phyloP scores from a whole-genome alignment of 2,797 vertebrate species.

The Bradypodion ventrale region DNA sequence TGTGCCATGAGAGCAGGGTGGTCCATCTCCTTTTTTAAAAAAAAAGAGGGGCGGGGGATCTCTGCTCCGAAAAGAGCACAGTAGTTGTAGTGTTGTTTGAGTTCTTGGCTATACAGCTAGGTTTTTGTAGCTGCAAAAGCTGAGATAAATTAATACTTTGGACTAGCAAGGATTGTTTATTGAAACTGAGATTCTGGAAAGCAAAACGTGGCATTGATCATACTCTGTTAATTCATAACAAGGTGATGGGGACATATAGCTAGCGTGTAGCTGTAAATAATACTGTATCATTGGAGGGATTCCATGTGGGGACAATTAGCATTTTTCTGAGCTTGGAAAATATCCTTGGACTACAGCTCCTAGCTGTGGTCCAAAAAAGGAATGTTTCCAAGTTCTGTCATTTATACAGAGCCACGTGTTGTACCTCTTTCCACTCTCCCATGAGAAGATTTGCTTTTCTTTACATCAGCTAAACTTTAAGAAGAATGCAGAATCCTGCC shows the following conservation, averaged over 20 bases:
- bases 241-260: conserved; percentile 12
- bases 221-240: conserved; percentile 53
- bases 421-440: too few relatives aligned
- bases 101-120: conserved; percentile 77
- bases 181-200: conserved; percentile 68
- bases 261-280: background rate
- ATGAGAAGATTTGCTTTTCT: background rate
- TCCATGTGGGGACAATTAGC: background rate
- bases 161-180: conserved; percentile 65
- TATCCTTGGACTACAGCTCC: too few relatives aligned
- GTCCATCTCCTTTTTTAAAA: conserved; percentile 79
- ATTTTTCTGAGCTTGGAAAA: too few relatives aligned
- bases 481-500: background rate
- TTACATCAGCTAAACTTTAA: background rate
- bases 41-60: conserved; percentile 19
- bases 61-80: conserved; percentile 76
- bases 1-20: conserved; percentile 97
- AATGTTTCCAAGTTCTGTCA: too few relatives aligned
- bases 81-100: conserved; percentile 85
- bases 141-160: conserved; percentile 71
- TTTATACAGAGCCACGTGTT: background rate
- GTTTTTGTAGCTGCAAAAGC: conserved; percentile 70
- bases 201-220: conserved; percentile 72
- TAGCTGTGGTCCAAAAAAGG: too few relatives aligned
- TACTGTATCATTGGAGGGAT: background rate